Evolutionary conservation across 2,797 vertebrate species (phyloP).

Genomic region (Hyperoplus immaculatus): DNA sequence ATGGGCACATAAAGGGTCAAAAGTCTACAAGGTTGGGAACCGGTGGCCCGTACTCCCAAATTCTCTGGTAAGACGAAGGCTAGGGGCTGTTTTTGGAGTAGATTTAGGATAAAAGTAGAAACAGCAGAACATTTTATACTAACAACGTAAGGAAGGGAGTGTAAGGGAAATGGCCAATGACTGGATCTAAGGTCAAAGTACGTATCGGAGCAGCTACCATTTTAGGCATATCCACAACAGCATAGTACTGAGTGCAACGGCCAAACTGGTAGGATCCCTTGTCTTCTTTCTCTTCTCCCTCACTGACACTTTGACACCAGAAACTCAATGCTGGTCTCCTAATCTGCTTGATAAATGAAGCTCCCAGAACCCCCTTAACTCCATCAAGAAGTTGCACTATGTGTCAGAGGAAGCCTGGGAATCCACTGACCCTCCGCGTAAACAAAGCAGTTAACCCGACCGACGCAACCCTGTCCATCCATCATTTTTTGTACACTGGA

Average conservation of each 20-base stretch:
- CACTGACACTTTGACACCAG: conserved; percentile 55
- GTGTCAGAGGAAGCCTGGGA: conserved; percentile 78
- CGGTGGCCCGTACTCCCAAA: background rate
- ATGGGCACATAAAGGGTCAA: background rate
- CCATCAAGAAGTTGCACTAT: conserved; percentile 39
- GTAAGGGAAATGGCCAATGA: background rate
- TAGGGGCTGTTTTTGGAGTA: background rate
- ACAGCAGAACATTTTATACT: background rate
- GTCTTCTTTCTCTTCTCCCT: conserved; percentile 16
- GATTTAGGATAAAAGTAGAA: background rate
- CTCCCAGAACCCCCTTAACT: conserved; percentile 52
- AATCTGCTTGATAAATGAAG: conserved; percentile 58
- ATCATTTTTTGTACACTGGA: conserved; percentile 60
- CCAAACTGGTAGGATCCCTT: conserved; percentile 1
- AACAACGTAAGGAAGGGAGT: conserved; percentile 7
- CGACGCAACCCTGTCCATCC: conserved; percentile 57
- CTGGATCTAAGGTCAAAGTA: conserved; percentile 9
- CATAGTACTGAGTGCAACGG: conserved; percentile 1
- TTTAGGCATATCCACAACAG: conserved; percentile 19
- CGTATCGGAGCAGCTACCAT: background rate
- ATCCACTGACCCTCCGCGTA: conserved; percentile 72
- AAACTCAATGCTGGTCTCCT: conserved; percentile 24
- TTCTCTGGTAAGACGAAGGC: background rate
- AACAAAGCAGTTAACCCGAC: conserved; percentile 63
- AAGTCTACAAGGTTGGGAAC: background rate